Conservation (phyloP, 2,113 vertebrate species). For the Sinocyclocheilus anophthalmus region DNA sequence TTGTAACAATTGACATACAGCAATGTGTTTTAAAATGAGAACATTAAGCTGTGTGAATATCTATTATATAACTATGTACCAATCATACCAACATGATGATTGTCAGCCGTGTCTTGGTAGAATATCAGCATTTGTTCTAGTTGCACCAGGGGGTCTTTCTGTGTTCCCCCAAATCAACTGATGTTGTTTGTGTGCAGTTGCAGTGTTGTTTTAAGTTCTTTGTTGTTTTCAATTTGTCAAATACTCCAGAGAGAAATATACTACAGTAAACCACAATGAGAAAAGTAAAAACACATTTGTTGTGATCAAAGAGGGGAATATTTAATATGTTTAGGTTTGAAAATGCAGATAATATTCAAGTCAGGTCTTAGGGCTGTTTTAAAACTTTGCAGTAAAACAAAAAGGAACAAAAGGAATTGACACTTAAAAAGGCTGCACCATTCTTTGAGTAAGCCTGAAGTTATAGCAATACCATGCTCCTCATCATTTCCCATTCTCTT, state of each 20-base stretch:
- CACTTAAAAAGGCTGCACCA: constrained; percentile 42
- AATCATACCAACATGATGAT: constrained; percentile 26
- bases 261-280: constrained; percentile 56
- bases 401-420: constrained; percentile 65
- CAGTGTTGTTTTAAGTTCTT: constrained; percentile 52
- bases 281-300: constrained; percentile 61
- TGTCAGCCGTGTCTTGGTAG: constrained; percentile 14
- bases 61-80: background rate
- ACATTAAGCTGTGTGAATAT: background rate
- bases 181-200: constrained; percentile 51
- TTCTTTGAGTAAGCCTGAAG: constrained; percentile 65
- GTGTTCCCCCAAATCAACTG: constrained; percentile 23
- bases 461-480: constrained; percentile 47
- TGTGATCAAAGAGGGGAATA: constrained; percentile 72
- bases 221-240: constrained; percentile 55
- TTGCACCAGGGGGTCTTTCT: constrained; percentile 59
- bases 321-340: constrained; percentile 76
- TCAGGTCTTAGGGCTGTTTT: constrained; percentile 65
- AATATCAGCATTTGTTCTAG: constrained; percentile 42
- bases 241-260: constrained; percentile 61
- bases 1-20: background rate
- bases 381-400: constrained; percentile 66
- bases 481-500: constrained; percentile 73
- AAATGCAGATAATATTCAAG: constrained; percentile 66
- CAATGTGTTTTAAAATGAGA: background rate